Evolutionary conservation across 2,888 invertebrate species (phyloP).

Genomic region (Entomobrya proxima): DNA sequence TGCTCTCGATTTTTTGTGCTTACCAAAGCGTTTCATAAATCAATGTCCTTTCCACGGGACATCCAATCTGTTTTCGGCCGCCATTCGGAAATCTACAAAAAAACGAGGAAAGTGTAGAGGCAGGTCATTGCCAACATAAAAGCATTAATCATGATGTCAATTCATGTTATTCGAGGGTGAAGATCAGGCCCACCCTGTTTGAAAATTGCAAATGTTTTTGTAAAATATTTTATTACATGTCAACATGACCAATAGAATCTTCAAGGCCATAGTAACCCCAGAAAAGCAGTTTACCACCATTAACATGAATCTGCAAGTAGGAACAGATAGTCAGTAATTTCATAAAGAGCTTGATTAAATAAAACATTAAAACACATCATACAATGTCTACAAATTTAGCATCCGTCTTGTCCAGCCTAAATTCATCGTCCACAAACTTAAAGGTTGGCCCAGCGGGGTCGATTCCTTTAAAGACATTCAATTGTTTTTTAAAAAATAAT

Average conservation of each 20-base stretch:
- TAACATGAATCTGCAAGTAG: constrained; percentile 65
- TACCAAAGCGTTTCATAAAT: constrained; percentile 69
- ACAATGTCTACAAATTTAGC: constrained; percentile 68
- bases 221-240: constrained; percentile 45
- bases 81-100: constrained; percentile 58
- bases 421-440: constrained; percentile 69
- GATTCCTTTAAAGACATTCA: background rate
- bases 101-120: background rate
- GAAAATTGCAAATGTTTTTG: too few species aligned
- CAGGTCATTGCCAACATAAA: constrained; percentile 2
- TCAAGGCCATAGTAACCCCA: constrained; percentile 64
- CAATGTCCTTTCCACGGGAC: constrained; percentile 66
- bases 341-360: background rate
- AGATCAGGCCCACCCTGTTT: too few species aligned
- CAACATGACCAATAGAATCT: constrained; percentile 64
- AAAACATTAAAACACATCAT: background rate
- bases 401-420: constrained; percentile 69
- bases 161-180: too few species aligned
- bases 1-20: background rate
- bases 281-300: constrained; percentile 57
- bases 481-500: background rate
- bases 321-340: too few species aligned
- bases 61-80: constrained; percentile 69
- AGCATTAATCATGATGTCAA: background rate
- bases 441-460: constrained; percentile 74